Evolutionary conservation across 2,888 invertebrate genomes (phyloP).

Genomic region (Caenorhabditis drosophilae): DNA sequence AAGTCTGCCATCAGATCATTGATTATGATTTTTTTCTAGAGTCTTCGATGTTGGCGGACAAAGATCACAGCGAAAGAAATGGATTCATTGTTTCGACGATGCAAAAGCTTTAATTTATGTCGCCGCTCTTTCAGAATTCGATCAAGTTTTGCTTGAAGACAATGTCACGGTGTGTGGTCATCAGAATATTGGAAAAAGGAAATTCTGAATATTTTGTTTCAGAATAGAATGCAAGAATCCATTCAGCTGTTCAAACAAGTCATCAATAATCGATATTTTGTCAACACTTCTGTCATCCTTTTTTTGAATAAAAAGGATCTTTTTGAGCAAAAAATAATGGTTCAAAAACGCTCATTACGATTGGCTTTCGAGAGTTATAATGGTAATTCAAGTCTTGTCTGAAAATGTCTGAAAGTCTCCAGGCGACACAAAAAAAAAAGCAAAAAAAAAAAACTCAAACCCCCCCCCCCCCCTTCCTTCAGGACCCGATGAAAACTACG

Average conservation of each 20-base stretch:
- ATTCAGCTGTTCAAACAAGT: conserved; percentile 98
- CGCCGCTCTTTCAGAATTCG: conserved; percentile 99
- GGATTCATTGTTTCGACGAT: conserved; percentile 99
- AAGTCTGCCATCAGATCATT: too few species aligned
- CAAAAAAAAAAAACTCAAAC: too few species aligned
- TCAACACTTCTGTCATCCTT: conserved; percentile 80
- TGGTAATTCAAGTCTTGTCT: conserved; percentile 31
- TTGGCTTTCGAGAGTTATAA: conserved; percentile 57
- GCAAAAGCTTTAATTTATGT: conserved; percentile 90
- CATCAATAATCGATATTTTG: conserved; percentile 99
- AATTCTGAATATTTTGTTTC: too few species aligned
- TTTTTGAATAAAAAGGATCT: conserved; percentile 77
- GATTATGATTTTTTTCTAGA: conserved; percentile 73
- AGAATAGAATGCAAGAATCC: conserved; percentile 99
- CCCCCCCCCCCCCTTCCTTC: too few species aligned
- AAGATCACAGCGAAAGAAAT: conserved; percentile 91
- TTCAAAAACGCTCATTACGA: conserved; percentile 44
- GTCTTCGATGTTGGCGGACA: conserved; percentile 99
- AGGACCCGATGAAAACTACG: conserved; percentile 54
- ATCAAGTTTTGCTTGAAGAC: conserved; percentile 99
- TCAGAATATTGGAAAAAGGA: too few species aligned
- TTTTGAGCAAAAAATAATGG: conserved; percentile 58
- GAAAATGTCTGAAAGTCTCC: too few species aligned
- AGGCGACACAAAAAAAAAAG: too few species aligned
- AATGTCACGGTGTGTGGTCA: conserved; percentile 93